Evolutionary conservation across 2,888 invertebrate genomes (phyloP), one percentile per base, ranked within the genome.

Genomic region (Pachydiplax longipennis): DNA sequence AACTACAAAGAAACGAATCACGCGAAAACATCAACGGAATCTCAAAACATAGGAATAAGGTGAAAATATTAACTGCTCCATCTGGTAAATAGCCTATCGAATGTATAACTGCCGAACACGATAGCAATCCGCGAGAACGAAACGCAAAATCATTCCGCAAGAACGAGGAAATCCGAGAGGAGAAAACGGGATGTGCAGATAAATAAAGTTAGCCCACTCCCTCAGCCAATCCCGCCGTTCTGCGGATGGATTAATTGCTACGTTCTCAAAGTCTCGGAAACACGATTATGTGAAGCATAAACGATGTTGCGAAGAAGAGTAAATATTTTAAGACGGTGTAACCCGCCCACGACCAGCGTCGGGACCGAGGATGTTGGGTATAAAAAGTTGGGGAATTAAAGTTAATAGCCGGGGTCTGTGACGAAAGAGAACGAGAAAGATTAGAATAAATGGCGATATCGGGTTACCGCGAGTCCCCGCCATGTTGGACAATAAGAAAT

Each of bases 401-500:
- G n/a, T 87, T 87, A 87, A 87, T 87, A 37, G 87, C 61, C 37
- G 87, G 87, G 37, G 65, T 61, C 61, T 61, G 61, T 61, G 87
- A 87, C 61, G 87, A 87, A 87, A 65, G 58, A 61, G 87, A 12
- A 18, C 35, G 37, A 12, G 87, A 22, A 37, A 61, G 37, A 40
- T 37, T 87, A 87, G 87, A 87, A 87, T 87, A 87, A 87, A 87
- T 87, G 65, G 61, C 61, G 65, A 35, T 65, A 58, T 87, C 87
- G 61, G 22, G 87, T 87, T 87, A 87, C 87, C 87, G 73, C 25
- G 15, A 31, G 65, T n/a, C 65, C 15, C 4, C 18, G 35, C 58
- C 15, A 18, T 35, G 35, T 37, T 10, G 40, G 87, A 37, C 73
- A 73, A 73, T 73, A 73, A 73, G 73, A 25, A 65, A 65, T n/a